These are phyloP conservation scores for Coluber constrictor DNA, from an alignment of 2,797 vertebrate genomes.

Conservation along the genomic window DNA sequence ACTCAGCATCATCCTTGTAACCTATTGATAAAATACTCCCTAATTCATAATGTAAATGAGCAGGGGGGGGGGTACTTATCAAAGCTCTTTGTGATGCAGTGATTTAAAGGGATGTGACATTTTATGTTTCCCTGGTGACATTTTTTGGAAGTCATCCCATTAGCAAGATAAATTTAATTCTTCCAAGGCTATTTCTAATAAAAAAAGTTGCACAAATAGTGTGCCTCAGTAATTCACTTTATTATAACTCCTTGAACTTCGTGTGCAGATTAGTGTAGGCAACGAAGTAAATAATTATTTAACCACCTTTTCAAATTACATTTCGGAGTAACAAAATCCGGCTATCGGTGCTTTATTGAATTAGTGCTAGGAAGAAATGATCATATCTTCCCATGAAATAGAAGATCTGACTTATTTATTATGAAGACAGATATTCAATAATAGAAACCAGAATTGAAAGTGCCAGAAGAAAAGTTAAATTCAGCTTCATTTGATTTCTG, in stretches of 20 bases:
- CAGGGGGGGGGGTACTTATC: background rate
- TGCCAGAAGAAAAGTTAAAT: background rate
- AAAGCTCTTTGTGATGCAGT: background rate
- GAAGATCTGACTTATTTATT: background rate
- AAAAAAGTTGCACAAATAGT: background rate
- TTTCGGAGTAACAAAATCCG: background rate
- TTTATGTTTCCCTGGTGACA: background rate
- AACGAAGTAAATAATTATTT: background rate
- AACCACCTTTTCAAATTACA: background rate
- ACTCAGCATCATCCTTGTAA: background rate
- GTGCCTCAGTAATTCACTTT: background rate
- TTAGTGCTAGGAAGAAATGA: background rate
- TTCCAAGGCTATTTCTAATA: background rate
- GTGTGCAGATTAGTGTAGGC: background rate
- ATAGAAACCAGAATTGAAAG: background rate
- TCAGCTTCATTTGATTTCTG: background rate
- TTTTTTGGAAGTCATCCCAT: constrained; percentile 1
- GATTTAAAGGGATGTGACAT: background rate
- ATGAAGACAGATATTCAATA: background rate
- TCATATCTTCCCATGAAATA: background rate
- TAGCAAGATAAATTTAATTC: background rate
- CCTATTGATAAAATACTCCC: background rate
- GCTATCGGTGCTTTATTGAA: background rate
- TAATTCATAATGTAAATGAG: background rate
- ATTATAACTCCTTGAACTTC: background rate